Evolutionary conservation across 2,797 vertebrate genomes (phyloP).

Genomic region (Paguma larvata): DNA sequence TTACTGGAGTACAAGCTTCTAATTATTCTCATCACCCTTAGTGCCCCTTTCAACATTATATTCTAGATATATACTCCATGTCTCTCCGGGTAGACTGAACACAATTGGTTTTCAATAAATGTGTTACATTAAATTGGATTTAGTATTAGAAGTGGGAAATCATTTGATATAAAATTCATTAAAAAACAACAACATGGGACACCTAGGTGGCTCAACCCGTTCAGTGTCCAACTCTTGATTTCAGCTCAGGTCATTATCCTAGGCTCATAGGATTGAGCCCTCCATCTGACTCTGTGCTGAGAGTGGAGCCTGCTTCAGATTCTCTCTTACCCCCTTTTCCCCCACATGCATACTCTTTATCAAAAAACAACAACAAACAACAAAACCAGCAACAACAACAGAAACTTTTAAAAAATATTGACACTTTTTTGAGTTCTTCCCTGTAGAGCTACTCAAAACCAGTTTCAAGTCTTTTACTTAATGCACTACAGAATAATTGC

Average conservation of each 20-base stretch:
- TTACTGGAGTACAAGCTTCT: neutral
- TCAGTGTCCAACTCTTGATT: too few species aligned
- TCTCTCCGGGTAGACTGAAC: neutral
- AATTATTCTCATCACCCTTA: neutral
- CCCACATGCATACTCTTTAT: too few species aligned
- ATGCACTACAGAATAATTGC: neutral
- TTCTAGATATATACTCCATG: neutral
- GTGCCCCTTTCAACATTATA: neutral
- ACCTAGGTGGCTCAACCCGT: too few species aligned
- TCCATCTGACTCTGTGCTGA: too few species aligned
- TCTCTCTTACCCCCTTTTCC: too few species aligned
- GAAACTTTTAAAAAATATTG: neutral
- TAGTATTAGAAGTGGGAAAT: neutral
- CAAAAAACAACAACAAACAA: too few species aligned
- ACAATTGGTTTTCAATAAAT: neutral
- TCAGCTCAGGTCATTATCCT: too few species aligned
- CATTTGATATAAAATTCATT: neutral
- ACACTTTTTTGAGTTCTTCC: neutral
- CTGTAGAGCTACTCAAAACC: neutral
- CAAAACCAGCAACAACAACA: neutral
- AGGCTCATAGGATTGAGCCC: too few species aligned
- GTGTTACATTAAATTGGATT: neutral
- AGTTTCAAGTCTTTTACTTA: neutral
- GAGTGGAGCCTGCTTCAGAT: too few species aligned
- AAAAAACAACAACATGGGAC: neutral